phyloP scores from a whole-genome alignment of 2,888 invertebrate species.

The Rhagonycha fulva region DNA sequence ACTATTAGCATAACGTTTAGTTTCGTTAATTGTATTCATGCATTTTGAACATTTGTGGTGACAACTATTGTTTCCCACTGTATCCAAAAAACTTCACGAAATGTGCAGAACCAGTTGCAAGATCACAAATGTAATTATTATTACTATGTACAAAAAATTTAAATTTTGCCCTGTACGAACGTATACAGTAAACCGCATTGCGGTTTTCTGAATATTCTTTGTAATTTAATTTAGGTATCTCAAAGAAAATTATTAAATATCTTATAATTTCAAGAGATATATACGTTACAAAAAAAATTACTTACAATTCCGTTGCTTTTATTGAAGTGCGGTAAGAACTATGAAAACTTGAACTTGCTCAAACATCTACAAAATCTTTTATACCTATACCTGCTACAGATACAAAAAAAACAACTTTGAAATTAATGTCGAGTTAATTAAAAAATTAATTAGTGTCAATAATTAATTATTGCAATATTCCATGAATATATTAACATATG shows the following conservation, averaged over 20 bases:
- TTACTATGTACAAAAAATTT: not conserved
- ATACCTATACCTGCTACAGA: not conserved
- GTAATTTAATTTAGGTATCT: not conserved
- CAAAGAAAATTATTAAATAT: not conserved
- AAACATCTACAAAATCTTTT: not conserved
- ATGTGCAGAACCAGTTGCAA: not conserved
- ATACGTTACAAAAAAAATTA: not conserved
- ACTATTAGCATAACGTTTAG: slow-evolving; percentile 40
- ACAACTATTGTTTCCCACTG: slow-evolving; percentile 19
- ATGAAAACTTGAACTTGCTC: not conserved
- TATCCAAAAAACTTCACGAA: not conserved
- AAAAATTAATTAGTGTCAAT: slow-evolving; percentile 4
- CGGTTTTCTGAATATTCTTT: not conserved
- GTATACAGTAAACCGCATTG: not conserved
- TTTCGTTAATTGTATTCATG: slow-evolving; percentile 40
- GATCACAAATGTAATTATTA: not conserved
- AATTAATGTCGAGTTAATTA: slow-evolving; percentile 7
- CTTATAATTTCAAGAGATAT: not conserved
- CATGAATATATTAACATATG: slow-evolving; percentile 33
- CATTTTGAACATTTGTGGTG: slow-evolving; percentile 33
- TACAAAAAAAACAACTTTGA: not conserved
- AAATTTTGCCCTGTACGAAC: not conserved
- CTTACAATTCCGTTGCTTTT: not conserved
- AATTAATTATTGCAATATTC: slow-evolving; percentile 19
- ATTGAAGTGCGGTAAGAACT: not conserved